Evolutionary conservation across 1,140 invertebrate genomes (phyloP).

Genomic region (Micrasema longulum): DNA sequence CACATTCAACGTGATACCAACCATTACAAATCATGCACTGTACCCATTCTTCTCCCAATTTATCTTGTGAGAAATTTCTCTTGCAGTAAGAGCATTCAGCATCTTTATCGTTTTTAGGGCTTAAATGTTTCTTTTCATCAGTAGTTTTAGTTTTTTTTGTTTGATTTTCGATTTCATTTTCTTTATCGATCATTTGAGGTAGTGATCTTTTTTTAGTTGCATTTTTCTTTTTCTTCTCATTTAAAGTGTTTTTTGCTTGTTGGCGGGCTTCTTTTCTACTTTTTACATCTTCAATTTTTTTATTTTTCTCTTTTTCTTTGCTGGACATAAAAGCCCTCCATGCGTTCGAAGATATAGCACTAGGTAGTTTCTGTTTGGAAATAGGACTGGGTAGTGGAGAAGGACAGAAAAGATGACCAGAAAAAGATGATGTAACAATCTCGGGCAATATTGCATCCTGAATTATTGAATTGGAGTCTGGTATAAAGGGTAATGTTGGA

Average conservation of each 20-base stretch:
- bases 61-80: conserved; percentile 11
- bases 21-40: conserved; percentile 11
- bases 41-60: conserved; percentile 13
- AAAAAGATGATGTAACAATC: no score
- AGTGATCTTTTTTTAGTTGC: conserved; percentile 6
- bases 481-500: no score
- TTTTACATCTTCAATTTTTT: conserved; percentile 15
- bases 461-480: no score
- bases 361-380: conserved; percentile 2
- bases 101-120: conserved; percentile 12
- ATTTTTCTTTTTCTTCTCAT: conserved; percentile 10
- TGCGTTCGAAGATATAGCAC: conserved; percentile 1
- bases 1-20: conserved; percentile 11
- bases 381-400: no score
- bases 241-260: conserved; percentile 9
- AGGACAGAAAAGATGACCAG: no score
- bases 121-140: conserved; percentile 9
- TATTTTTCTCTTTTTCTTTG: conserved; percentile 5
- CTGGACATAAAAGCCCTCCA: conserved; percentile 9
- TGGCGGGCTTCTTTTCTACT: conserved; percentile 8
- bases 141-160: not conserved
- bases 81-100: not conserved
- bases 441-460: no score
- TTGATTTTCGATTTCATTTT: conserved; percentile 9
- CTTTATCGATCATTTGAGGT: conserved; percentile 10